Conservation (phyloP, 2,113 vertebrate genomes). For the Malurus elegans region DNA sequence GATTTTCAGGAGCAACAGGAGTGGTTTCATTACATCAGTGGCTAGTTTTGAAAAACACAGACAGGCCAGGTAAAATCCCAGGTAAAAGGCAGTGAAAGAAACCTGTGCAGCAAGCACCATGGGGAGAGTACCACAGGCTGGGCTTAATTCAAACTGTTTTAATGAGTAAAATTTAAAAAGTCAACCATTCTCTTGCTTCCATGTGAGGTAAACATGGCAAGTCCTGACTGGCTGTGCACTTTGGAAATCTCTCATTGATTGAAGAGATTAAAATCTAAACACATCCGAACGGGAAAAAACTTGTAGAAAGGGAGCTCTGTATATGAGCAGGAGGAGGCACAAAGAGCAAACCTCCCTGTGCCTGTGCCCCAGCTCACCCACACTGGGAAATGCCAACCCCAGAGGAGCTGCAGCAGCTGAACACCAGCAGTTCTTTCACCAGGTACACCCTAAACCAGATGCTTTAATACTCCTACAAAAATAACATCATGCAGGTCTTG, state of each 20-base stretch:
- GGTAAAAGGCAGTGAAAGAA: not conserved
- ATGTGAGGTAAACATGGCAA: rapidly evolving
- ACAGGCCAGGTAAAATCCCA: not conserved
- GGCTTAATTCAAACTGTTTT: not conserved
- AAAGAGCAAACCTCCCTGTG: not conserved
- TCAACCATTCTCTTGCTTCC: not conserved
- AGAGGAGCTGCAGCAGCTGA: not conserved
- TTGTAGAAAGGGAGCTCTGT: not conserved
- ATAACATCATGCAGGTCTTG: not conserved
- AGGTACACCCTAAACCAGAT: not conserved
- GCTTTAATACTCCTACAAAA: not conserved
- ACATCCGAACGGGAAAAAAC: not conserved
- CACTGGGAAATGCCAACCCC: not conserved
- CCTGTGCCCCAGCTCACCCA: too few relatives aligned
- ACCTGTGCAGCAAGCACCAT: too few relatives aligned
- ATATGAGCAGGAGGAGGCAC: not conserved
- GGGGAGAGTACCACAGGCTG: not conserved
- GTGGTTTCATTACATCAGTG: not conserved
- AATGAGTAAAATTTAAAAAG: not conserved
- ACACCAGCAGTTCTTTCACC: not conserved
- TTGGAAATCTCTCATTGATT: not conserved
- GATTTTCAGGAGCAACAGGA: not conserved
- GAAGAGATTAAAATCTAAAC: not conserved
- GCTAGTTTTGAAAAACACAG: not conserved
- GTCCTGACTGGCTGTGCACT: not conserved